Conservation (phyloP, 2,113 vertebrate genomes). For the Clinocottus analis region DNA sequence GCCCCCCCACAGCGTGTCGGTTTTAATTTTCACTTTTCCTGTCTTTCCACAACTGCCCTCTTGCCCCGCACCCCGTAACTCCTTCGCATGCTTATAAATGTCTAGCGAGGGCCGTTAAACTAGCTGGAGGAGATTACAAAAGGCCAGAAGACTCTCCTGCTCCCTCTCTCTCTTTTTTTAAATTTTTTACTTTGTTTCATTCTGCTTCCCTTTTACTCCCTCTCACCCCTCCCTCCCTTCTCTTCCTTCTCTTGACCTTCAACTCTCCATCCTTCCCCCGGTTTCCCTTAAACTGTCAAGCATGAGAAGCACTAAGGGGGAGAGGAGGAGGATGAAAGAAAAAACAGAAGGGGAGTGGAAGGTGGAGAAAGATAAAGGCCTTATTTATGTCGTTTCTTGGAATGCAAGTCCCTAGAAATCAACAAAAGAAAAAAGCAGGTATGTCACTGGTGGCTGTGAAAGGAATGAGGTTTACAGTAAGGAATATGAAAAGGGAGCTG, state of each 20-base stretch:
- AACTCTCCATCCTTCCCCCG: slow-evolving; percentile 57
- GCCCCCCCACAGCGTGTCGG: slow-evolving; percentile 51
- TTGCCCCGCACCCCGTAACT: slow-evolving; percentile 48
- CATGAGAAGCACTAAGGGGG: slow-evolving; percentile 27
- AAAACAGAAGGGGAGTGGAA: slow-evolving; percentile 10
- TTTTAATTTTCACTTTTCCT: slow-evolving; percentile 72
- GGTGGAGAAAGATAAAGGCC: slow-evolving; percentile 26
- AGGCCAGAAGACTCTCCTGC: slow-evolving; percentile 67
- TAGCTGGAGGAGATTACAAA: slow-evolving; percentile 68
- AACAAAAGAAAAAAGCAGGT: slow-evolving; percentile 6
- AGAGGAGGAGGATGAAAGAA: slow-evolving; percentile 50
- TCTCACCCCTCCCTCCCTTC: not conserved
- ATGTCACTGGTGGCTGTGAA: slow-evolving; percentile 21
- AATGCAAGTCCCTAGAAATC: slow-evolving; percentile 15
- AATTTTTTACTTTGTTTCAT: slow-evolving; percentile 37
- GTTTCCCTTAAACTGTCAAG: slow-evolving; percentile 52
- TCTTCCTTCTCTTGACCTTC: slow-evolving; percentile 57
- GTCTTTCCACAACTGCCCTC: slow-evolving; percentile 59
- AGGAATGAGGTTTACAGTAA: slow-evolving; percentile 45
- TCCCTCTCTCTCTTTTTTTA: slow-evolving; percentile 22
- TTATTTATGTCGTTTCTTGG: slow-evolving; percentile 38
- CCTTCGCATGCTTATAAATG: slow-evolving; percentile 73
- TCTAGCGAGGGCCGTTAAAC: slow-evolving; percentile 71
- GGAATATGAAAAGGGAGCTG: slow-evolving; percentile 36
- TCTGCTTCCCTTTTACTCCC: slow-evolving; percentile 16